Evolutionary conservation across 2,113 vertebrate genomes (phyloP), one percentile per base, ranked within the genome.

Genomic region (Callaeas wilsoni): DNA sequence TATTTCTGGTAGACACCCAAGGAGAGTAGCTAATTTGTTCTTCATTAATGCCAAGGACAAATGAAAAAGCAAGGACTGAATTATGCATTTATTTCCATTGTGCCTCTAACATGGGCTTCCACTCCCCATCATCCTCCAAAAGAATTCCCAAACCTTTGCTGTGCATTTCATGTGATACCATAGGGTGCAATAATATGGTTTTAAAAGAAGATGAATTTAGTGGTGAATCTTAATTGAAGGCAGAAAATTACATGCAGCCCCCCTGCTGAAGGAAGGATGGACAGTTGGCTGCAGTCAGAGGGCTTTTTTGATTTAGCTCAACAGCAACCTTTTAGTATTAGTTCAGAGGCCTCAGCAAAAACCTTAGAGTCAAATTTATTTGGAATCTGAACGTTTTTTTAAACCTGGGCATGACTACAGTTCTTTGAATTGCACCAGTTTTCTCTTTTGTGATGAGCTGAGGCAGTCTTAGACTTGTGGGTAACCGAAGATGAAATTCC

Each of bases 41-140:
- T 98, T 98, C 97, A 97, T 98, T 98, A 98, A 96, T 98, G 97
- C 98, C 98, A 98, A 98, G 98, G 98, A 98, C 98, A 98, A 98
- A 97, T 98, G 79, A 95, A 96, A 97, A 97, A 97, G 93, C 96
- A 64, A 87, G 84, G 97, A 91, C 92, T 96, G 93, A 98, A 98
- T 98, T 98, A 97, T 97, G 92, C 93, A 97, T 98, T 97, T 98
- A 92, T 97, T 96, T 97, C 95, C 87, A 91, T 95, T 98, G 95
- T 97, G 90, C 84, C 92, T 96, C 85, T 94, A 92, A 94, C 94
- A 20, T 83, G 79, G 94, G 84, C 91, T 96, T 96, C 91, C 81
- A 91, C 90, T 95, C 80, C 89, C 87, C 84, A 86, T 96, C 96
- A 96, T 94, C 83, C 96, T 97, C 84, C 87, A 95, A 93, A 94